Evolutionary conservation across 2,888 invertebrate species (phyloP), one percentile per base, ranked within the genome.

Genomic region (Nebria brevicollis): DNA sequence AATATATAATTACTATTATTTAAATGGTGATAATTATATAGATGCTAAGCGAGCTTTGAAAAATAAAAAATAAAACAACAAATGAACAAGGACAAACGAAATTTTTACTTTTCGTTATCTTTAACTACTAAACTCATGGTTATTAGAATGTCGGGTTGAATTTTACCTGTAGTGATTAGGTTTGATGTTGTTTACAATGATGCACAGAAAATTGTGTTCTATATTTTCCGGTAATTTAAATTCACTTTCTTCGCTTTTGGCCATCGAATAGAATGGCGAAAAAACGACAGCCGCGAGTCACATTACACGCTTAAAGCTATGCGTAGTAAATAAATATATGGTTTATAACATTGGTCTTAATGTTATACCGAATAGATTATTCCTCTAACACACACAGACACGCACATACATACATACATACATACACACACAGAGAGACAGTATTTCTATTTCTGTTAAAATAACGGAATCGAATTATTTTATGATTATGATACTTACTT

Each of bases 1-100:
- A 54, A 54, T 54, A 54, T 54, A 54, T 54, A 54, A 54, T 54
- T 54, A 54, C 54, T 54, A 54, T 54, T 54, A 54, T 54, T 54
- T 54, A 54, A 54, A 54, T 54, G 54, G 54, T 54, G 54, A 8
- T 54, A 54, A 54, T 54, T 54, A 54, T 7, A 54, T 54, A 54
- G 54, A 54, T 54, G 54, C 4, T 54, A 54, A 54, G 54, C 8
- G 54, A 54, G 54, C 54, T 54, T 54, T 54, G 54, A 54, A 54
- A 54, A 34, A 54, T 13, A 54, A 54, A 54, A 54, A 54, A 54
- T 54, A 54, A 54, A 43, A 20, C 20, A 43, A 13, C 54, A 54
- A 54, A 34, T 11, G 7, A 54, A 6, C 8, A 54, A 54, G 8
- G 8, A 54, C 4, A 54, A 54, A 7, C 13, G 54, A 54, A 54